phyloP scores from a whole-genome alignment of 2,113 vertebrate species.

The Atlantisia rogersi region DNA sequence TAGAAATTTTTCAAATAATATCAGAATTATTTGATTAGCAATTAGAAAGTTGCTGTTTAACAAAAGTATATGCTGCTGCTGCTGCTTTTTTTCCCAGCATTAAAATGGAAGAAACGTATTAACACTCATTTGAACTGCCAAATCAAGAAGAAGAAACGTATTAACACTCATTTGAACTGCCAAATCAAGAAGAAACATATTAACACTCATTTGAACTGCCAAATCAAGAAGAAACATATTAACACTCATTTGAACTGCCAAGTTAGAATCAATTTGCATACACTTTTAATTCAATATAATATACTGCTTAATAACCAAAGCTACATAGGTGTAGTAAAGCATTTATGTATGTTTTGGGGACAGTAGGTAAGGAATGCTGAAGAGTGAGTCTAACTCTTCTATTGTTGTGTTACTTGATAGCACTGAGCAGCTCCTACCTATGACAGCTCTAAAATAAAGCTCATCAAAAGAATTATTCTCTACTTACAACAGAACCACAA shows the following conservation, averaged over 20 bases:
- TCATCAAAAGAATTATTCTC: background rate
- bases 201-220: background rate
- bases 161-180: background rate
- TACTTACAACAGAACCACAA: slow-evolving; percentile 93
- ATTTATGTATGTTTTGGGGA: background rate
- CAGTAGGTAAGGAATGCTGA: accelerated
- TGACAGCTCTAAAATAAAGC: background rate
- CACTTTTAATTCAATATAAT: background rate
- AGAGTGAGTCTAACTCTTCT: background rate
- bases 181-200: background rate
- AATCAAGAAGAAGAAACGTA: too few relatives aligned
- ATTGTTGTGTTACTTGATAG: background rate
- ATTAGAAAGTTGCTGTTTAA: background rate
- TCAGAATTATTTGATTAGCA: background rate
- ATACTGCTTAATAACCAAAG: background rate
- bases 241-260: background rate
- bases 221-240: background rate
- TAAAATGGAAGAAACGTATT: background rate
- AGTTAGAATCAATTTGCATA: background rate
- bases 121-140: background rate
- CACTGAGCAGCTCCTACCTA: background rate
- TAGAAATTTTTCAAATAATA: background rate
- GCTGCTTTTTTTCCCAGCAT: background rate
- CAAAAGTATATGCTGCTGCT: background rate
- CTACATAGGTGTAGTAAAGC: background rate